A percentile compares a stretch with the other conserved stretches of the same genome.
phyloP scores from a whole-genome alignment of 2,113 vertebrate genomes.

The Chelonoidis abingdonii region DNA sequence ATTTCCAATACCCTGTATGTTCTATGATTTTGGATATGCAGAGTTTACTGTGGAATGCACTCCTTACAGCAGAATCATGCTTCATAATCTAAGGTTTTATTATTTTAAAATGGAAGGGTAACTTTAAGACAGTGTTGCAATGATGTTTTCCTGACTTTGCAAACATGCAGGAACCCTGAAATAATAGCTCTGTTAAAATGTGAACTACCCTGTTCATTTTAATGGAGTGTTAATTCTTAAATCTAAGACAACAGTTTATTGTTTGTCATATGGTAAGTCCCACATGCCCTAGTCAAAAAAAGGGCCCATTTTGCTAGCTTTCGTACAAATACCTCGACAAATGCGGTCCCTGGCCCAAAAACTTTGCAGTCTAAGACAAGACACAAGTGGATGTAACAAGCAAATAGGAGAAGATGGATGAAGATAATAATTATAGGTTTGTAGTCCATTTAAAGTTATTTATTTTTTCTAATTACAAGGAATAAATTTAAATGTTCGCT shows the following conservation, averaged over 20 bases:
- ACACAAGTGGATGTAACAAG: not conserved
- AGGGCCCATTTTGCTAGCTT: not conserved
- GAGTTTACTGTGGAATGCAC: not conserved
- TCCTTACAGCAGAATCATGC: not conserved
- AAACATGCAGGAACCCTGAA: not conserved
- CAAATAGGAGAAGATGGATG: not conserved
- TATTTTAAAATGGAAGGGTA: not conserved
- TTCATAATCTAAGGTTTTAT: not conserved
- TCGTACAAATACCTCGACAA: not conserved
- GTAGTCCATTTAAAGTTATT: not conserved
- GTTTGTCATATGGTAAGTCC: not conserved
- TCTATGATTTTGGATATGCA: not conserved
- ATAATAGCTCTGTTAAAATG: not conserved
- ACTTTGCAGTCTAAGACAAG: not conserved
- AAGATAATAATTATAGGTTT: not conserved
- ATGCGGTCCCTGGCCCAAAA: not conserved
- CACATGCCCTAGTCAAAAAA: not conserved
- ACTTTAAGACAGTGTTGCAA: not conserved
- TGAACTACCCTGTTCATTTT: rapidly evolving
- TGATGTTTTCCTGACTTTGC: not conserved
- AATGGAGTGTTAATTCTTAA: not conserved
- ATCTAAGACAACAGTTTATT: not conserved
- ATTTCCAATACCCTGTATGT: not conserved
- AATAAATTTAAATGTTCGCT: not conserved
- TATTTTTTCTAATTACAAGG: not conserved